Conservation (phyloP, 2,888 invertebrate genomes). For the Mimachlamys varia region DNA sequence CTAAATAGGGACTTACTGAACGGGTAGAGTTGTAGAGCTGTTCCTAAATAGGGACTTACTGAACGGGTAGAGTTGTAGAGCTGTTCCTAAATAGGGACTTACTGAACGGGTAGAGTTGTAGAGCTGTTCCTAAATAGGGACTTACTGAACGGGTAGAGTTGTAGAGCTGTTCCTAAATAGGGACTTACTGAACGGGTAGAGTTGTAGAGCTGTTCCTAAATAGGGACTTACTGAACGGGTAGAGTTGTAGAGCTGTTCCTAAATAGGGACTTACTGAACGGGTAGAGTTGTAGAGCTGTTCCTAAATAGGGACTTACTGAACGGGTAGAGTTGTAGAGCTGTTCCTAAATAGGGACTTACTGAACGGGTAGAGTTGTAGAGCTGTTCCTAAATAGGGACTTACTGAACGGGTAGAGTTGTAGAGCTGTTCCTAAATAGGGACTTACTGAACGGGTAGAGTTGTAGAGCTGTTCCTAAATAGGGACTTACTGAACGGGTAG, state of each 20-base stretch:
- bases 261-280: slow-evolving; percentile 15
- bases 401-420: neutral
- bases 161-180: neutral
- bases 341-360: slow-evolving; percentile 21
- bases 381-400: slow-evolving; percentile 9
- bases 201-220: neutral
- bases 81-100: slow-evolving; percentile 9
- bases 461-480: slow-evolving; percentile 8
- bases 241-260: neutral
- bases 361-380: neutral
- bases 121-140: neutral
- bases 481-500: slow-evolving; percentile 3
- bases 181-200: slow-evolving; percentile 4
- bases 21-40: neutral
- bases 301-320: slow-evolving; percentile 21
- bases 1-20: slow-evolving; percentile 21
- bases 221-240: slow-evolving; percentile 15
- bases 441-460: neutral
- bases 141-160: neutral
- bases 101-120: neutral
- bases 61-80: neutral
- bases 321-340: neutral
- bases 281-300: neutral
- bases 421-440: neutral
- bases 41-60: slow-evolving; percentile 15